phyloP scores from a whole-genome alignment of 2,888 invertebrate species.

The Megamerina dolium region DNA sequence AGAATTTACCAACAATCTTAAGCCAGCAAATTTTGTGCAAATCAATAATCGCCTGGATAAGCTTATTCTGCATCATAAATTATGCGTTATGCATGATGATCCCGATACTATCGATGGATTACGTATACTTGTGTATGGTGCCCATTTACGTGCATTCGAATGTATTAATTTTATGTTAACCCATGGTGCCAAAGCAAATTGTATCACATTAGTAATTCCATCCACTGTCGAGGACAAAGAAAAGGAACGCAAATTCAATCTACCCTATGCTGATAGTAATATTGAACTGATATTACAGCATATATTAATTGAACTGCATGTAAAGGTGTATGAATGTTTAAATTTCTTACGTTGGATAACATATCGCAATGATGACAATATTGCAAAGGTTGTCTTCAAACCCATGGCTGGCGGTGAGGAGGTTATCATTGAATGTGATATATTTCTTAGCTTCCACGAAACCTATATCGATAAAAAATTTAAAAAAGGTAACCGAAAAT shows the following conservation, averaged over 20 bases:
- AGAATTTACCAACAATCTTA: no score
- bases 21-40: slow-evolving; percentile 33
- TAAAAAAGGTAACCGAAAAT: background rate
- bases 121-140: slow-evolving; percentile 33
- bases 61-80: slow-evolving; percentile 34
- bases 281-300: slow-evolving; percentile 26
- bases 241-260: slow-evolving; percentile 17
- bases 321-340: slow-evolving; percentile 20
- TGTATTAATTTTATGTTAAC: slow-evolving; percentile 33
- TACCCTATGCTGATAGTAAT: slow-evolving; percentile 25
- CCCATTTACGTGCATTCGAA: slow-evolving; percentile 27
- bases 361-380: slow-evolving; percentile 9
- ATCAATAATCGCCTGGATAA: slow-evolving; percentile 37
- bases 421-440: slow-evolving; percentile 25
- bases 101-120: background rate
- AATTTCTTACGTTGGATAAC: slow-evolving; percentile 17
- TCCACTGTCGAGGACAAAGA: slow-evolving; percentile 3
- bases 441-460: slow-evolving; percentile 33
- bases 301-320: slow-evolving; percentile 29
- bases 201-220: slow-evolving; percentile 29
- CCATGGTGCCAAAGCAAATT: slow-evolving; percentile 21
- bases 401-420: slow-evolving; percentile 1
- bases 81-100: slow-evolving; percentile 17
- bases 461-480: slow-evolving; percentile 5
- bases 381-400: slow-evolving; percentile 26